Evolutionary conservation across 1,140 invertebrate species (phyloP).

Genomic region (Bombus pascuorum): DNA sequence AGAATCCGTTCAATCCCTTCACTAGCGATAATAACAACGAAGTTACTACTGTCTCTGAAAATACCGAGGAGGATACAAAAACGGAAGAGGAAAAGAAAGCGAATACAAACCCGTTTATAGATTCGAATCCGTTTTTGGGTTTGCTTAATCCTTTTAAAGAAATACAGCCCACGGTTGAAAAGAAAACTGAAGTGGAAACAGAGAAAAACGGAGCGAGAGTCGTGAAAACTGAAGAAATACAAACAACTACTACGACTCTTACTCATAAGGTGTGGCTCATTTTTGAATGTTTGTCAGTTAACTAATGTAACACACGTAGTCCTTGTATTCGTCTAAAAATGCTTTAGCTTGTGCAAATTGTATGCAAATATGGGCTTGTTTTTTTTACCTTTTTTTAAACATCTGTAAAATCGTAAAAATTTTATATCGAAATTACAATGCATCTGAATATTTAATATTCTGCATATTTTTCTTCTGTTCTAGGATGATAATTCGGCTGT

Average conservation of each 20-base stretch:
- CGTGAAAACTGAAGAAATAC: slow-evolving; percentile 77
- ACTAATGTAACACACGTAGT: slow-evolving; percentile 7
- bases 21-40: slow-evolving; percentile 65
- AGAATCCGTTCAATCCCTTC: slow-evolving; percentile 81
- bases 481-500: slow-evolving; percentile 81
- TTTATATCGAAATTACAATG: neutral
- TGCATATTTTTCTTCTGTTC: slow-evolving; percentile 55
- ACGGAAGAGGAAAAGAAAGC: slow-evolving; percentile 77
- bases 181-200: slow-evolving; percentile 64
- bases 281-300: slow-evolving; percentile 57
- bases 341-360: slow-evolving; percentile 29
- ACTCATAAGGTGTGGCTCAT: slow-evolving; percentile 75
- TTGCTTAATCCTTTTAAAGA: slow-evolving; percentile 80
- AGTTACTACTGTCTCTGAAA: slow-evolving; percentile 60
- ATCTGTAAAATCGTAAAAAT: neutral
- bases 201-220: slow-evolving; percentile 72
- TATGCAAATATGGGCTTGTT: neutral
- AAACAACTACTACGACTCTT: slow-evolving; percentile 77
- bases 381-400: neutral
- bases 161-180: slow-evolving; percentile 63
- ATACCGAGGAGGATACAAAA: slow-evolving; percentile 57
- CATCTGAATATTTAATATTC: neutral
- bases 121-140: slow-evolving; percentile 83
- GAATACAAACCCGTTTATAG: slow-evolving; percentile 84
- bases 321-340: slow-evolving; percentile 33